phyloP scores from a whole-genome alignment of 2,888 invertebrate species.

The Tupiocoris notatus region DNA sequence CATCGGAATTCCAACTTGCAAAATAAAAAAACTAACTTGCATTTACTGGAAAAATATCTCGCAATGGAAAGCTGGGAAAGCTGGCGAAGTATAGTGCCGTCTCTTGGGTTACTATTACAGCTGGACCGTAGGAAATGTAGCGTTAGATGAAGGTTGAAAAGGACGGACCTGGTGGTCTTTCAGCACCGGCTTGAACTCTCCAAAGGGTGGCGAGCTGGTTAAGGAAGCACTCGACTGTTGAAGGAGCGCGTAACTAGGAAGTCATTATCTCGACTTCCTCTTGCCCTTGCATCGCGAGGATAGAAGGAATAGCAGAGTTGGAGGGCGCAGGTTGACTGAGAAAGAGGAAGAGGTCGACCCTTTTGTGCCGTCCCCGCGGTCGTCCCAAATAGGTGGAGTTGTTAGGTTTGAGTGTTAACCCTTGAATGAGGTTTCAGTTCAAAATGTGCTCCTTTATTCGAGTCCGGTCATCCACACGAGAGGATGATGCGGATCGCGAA shows the following conservation, averaged over 20 bases:
- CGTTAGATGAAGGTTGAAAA: no score
- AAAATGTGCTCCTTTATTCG: not conserved
- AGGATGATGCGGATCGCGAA: no score
- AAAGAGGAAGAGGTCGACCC: not conserved
- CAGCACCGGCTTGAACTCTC: not conserved
- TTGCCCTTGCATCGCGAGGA: not conserved
- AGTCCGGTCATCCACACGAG: not conserved
- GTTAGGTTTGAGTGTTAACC: not conserved
- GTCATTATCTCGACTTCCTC: slow-evolving; percentile 33
- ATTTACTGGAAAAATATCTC: no score
- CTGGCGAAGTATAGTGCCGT: no score
- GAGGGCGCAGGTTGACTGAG: no score
- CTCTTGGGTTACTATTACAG: no score
- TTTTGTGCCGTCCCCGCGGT: not conserved
- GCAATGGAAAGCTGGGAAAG: no score
- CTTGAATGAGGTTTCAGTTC: not conserved
- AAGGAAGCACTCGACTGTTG: slow-evolving; percentile 34
- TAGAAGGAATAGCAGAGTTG: not conserved
- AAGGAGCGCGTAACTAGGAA: slow-evolving; percentile 37
- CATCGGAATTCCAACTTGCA: no score
- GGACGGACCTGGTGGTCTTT: not conserved
- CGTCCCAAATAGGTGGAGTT: not conserved
- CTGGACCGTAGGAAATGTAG: no score
- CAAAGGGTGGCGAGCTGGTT: slow-evolving; percentile 1
- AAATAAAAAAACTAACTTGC: no score